A percentile compares a stretch with the other conserved stretches of the same genome.
Conservation (phyloP, 2,797 vertebrate species). For the Anisognathus igniventris region DNA sequence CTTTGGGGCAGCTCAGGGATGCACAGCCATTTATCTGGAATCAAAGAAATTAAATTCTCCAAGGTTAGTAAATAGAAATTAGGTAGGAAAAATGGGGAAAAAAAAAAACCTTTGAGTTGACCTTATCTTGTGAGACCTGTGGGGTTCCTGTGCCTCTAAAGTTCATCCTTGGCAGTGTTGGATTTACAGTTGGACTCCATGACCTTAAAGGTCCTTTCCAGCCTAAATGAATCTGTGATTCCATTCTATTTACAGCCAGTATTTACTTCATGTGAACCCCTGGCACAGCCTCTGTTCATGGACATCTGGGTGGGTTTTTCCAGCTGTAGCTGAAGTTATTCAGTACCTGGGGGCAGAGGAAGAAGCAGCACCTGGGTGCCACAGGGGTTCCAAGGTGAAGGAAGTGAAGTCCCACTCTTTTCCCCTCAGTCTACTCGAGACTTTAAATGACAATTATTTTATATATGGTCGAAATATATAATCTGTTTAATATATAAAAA, state of each 20-base stretch:
- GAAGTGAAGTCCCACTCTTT: fast-evolving
- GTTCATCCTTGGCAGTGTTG: not conserved
- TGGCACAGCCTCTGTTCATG: fast-evolving
- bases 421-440: not conserved
- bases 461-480: not conserved
- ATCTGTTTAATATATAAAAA: not conserved
- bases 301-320: not conserved
- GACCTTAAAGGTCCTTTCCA: not conserved
- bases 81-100: not conserved
- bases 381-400: no score
- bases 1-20: not conserved
- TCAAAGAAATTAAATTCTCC: not conserved
- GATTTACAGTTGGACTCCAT: not conserved
- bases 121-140: not conserved
- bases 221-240: not conserved
- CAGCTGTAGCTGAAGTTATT: not conserved
- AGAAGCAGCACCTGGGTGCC: not conserved
- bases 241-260: fast-evolving
- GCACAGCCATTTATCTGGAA: not conserved
- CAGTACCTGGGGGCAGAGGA: not conserved
- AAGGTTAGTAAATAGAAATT: not conserved
- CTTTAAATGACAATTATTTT: not conserved
- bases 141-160: not conserved
- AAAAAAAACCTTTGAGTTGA: not conserved
- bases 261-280: not conserved